Conservation (phyloP, 2,797 vertebrate genomes). For the Cetoscarus ocellatus region DNA sequence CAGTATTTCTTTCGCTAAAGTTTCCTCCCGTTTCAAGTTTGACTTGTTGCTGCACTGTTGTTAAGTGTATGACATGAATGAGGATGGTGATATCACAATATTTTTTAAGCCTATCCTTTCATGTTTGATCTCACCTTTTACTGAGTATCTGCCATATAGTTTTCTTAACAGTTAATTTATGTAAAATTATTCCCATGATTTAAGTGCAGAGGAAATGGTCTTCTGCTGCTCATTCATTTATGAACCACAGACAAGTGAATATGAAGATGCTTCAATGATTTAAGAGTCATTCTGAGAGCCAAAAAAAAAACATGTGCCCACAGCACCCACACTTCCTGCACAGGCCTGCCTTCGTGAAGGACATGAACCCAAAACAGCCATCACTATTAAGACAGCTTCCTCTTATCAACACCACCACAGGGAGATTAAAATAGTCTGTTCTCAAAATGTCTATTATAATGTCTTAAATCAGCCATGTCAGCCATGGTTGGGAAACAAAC, state of each 20-base stretch:
- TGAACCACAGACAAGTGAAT: slow-evolving; percentile 54
- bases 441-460: slow-evolving; percentile 55
- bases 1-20: too few species aligned
- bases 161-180: slow-evolving; percentile 52
- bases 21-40: too few species aligned
- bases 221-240: slow-evolving; percentile 65
- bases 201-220: slow-evolving; percentile 44
- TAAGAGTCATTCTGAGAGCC: slow-evolving; percentile 59
- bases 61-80: too few species aligned
- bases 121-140: slow-evolving; percentile 26
- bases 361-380: slow-evolving; percentile 58
- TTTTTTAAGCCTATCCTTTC: slow-evolving; percentile 41
- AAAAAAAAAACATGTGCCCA: slow-evolving; percentile 54
- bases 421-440: slow-evolving; percentile 59
- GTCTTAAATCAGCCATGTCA: slow-evolving; percentile 56
- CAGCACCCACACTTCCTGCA: slow-evolving; percentile 70
- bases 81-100: not conserved
- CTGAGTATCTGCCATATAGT: slow-evolving; percentile 6
- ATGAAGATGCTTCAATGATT: slow-evolving; percentile 57
- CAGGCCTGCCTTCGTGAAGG: slow-evolving; percentile 46
- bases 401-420: slow-evolving; percentile 63
- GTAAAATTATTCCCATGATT: slow-evolving; percentile 66
- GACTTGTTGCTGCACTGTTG: too few species aligned
- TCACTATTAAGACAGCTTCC: slow-evolving; percentile 65
- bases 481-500: slow-evolving; percentile 48